Evolutionary conservation across 2,888 invertebrate species (phyloP), one percentile per base, ranked within the genome.

Genomic region (Idaea biselata): DNA sequence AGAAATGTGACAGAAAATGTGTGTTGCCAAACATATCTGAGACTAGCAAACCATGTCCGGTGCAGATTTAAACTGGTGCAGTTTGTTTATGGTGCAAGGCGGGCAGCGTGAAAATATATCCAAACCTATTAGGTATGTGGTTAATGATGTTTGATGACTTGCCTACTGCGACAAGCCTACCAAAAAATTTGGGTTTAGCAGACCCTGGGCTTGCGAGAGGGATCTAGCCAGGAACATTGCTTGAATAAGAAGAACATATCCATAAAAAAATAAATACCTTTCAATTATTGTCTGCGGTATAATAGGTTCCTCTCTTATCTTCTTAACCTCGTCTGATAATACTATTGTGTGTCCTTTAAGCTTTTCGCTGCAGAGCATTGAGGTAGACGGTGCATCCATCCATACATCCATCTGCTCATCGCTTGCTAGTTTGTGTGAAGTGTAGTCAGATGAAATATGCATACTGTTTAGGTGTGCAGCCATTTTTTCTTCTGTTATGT

Each of bases 401-500:
- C 76, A 80, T 1, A 89, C 69, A 17, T 92, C 91, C 88, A 88
- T 89, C 0, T 73, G 64, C 55, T 87, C 83, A 16, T 87, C 83
- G 16, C 69, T 58, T 1, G 79, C 68, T 55, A 84, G 63, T 0
- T 82, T 65, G 65, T 91, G 91, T 6, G 83, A 59, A 2, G 86
- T 90, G 66, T 84, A 91, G 62, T 93, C 88, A 17, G 93, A 86
- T 0, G 94, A 94, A 71, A 97, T 96, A 78, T 96, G 96, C 44
- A 97, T 89, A 54, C 95, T 94, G 70, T 94, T 95, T 68, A 97
- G 93, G 77, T 97, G 96, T 25, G 96, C 96, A 0, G 96, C 95
- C 95, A 97, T 97, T 83, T 95, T 96, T 77, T 97, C 97, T 81
- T 97, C 97, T 0, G 96, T 96, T 68, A 97, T 96, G 55, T 95